Evolutionary conservation across 1,140 invertebrate species (phyloP), one percentile per base, ranked within the genome.

Genomic region (Cherax destructor): DNA sequence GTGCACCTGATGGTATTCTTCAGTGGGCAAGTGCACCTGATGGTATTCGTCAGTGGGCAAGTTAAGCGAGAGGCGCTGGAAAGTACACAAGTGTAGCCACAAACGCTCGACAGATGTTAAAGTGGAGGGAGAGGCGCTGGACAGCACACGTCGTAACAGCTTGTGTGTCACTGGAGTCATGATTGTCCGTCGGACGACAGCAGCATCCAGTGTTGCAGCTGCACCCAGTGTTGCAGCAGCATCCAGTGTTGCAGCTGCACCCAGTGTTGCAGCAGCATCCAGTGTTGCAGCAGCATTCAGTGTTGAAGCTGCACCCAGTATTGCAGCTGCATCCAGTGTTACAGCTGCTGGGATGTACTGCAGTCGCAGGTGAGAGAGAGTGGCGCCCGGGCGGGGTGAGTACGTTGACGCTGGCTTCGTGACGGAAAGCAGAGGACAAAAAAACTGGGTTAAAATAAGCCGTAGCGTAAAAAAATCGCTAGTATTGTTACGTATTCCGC

Each of bases 401-500:
- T 6, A 21, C 21, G 18, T 18, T 5, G 11, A 1, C 61, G 5
- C 61, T 5, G 13, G 52, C 52, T 13, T 65, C 61, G 61, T 65
- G 61, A 18, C 61, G 9, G 18, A 1, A 5, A 18, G 13, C 61
- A 50, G 7, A 21, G 16, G 16, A 41, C 30, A 24, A 61, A 61
- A 59, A 83, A 83, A 83, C 6, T 83, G 80, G 56, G 80, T 83
- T 41, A n/a, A 80, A 52, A 80, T 80, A 49, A 80, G 79, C 18
- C 79, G 50, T 80, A 56, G 79, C 79, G 80, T 83, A 83, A 61
- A 65, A 65, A 65, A 13, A n/a, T 52, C 30, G 59, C 5, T 24
- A 83, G 52, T 61, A 83, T 61, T 83, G 52, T 80, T 88, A 88
- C n/a, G 77, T 81, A 88, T 81, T 88, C 86, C 86, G 59, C 86